phyloP scores from a whole-genome alignment of 1,140 invertebrate genomes.

The Odontomachus brunneus region DNA sequence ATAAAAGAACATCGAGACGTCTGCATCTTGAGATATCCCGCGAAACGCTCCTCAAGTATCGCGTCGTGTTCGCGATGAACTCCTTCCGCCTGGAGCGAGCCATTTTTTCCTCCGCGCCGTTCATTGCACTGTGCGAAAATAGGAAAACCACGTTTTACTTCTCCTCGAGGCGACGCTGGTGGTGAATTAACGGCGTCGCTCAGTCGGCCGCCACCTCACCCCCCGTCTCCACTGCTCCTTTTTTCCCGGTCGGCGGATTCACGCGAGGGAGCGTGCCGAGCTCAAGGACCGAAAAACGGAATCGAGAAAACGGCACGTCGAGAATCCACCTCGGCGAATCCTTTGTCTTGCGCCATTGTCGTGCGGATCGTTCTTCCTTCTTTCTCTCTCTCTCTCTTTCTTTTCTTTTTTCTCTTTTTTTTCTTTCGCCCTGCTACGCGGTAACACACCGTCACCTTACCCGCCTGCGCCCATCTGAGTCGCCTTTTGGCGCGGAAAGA shows the following conservation, averaged over 20 bases:
- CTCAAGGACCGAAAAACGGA: constrained; percentile 35
- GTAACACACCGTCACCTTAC: neutral
- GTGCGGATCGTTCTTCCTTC: neutral
- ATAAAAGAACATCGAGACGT: constrained; percentile 15
- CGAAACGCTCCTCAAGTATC: neutral
- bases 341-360: constrained; percentile 45
- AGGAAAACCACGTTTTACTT: neutral
- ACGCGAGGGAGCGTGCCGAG: neutral
- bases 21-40: neutral
- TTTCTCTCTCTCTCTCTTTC: neutral
- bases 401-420: neutral
- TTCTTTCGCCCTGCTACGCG: too few relatives aligned
- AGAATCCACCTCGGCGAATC: constrained; percentile 40
- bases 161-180: neutral
- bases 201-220: neutral
- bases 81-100: neutral
- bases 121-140: neutral
- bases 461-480: neutral
- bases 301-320: constrained; percentile 40
- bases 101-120: neutral
- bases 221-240: neutral
- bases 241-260: constrained; percentile 2
- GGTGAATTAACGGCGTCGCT: constrained; percentile 35
- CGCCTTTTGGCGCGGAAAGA: constrained; percentile 2
- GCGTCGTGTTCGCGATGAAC: neutral